Evolutionary conservation across 2,888 invertebrate species (phyloP), one percentile per base, ranked within the genome.

Genomic region (Portevinia maculata): DNA sequence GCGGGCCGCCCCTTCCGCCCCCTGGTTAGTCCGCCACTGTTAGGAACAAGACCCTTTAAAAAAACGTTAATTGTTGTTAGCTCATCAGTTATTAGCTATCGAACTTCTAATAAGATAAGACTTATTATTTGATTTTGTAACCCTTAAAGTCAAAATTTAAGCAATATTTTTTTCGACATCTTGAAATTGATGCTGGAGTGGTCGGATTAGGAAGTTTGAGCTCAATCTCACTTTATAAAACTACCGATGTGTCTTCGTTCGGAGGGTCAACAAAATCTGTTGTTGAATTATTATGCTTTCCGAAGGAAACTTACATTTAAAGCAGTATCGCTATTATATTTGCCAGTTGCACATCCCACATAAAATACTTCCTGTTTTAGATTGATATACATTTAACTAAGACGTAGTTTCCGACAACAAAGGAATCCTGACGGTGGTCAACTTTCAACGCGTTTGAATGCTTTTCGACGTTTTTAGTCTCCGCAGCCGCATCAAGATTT

Each of bases 281-380:
- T 13, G n/a, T 13, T 13, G 19, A n/a, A 50, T n/a, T 28, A 13
- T 13, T n/a, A 13, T 13, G 2, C 15, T 53, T 17, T 53, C 13
- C 53, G 53, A 11, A 34, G 53, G 8, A 32, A 53, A 17, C 17
- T 34, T 53, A 53, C 15, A 17, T 53, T 53, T 11, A 17, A 9
- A 53, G 53, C 17, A n/a, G n/a, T 11, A n/a, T 53, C 53, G 11
- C 15, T 5, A 32, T 32, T n/a, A n/a, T n/a, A 52, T 30, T 32
- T 52, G 3, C 24, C 28, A 48, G 13, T 48, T n/a, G 5, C 15
- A n/a, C 7, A 11, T 11, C n/a, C 24, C 7, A 48, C 48, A 48
- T 48, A 48, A 48, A 48, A 48, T n/a, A 13, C 13, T 34, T 53
- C 11, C 19, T 34, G 11, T 53, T 53, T 53, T 34, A 53, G 19